phyloP scores from a whole-genome alignment of 2,797 vertebrate genomes.

The Anguilla marmorata region DNA sequence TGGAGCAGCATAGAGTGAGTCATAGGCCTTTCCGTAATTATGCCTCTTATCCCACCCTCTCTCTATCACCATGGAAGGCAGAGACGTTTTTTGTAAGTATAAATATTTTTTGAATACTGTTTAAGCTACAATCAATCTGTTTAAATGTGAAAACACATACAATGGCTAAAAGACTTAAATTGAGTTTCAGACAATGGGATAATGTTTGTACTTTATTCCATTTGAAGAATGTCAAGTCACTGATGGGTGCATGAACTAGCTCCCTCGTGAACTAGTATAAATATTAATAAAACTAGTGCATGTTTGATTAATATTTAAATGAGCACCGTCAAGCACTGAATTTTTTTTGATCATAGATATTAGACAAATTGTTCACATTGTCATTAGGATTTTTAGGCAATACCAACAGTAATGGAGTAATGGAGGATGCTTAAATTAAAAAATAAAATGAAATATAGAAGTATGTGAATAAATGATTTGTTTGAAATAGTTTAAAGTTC shows the following conservation, averaged over 20 bases:
- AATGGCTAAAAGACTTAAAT: background rate
- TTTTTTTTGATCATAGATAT: background rate
- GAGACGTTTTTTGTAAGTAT: background rate
- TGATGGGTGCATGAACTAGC: background rate
- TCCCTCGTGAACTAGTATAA: background rate
- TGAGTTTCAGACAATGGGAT: background rate
- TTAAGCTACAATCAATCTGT: background rate
- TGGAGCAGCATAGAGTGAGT: background rate
- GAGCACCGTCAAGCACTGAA: background rate
- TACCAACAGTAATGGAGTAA: background rate
- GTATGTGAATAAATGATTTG: background rate
- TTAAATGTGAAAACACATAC: background rate
- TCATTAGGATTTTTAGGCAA: background rate
- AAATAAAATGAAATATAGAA: background rate
- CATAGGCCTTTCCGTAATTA: background rate
- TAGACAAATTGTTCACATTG: background rate
- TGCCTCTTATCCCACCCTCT: background rate
- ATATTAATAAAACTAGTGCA: background rate
- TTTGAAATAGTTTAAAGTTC: background rate
- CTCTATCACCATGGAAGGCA: background rate
- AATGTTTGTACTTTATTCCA: background rate
- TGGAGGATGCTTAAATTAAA: background rate
- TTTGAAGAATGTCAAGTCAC: background rate
- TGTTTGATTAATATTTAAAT: background rate
- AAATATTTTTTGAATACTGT: background rate